Evolutionary conservation across 2,888 invertebrate genomes (phyloP).

Genomic region (Spisula subtruncata): DNA sequence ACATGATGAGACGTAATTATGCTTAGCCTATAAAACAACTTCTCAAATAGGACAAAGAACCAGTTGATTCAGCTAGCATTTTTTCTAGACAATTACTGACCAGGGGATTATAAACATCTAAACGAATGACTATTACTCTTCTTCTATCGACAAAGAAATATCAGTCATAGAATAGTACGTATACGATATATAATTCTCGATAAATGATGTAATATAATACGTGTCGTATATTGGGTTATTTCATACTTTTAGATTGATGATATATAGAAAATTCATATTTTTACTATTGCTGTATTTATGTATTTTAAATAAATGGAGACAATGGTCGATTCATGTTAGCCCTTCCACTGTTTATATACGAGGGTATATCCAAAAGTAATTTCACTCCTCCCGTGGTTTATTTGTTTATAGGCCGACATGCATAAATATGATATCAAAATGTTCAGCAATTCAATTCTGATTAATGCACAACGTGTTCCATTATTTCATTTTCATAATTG

Average conservation of each 20-base stretch:
- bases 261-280: neutral
- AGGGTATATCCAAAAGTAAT: no score
- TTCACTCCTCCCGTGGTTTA: no score
- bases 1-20: neutral
- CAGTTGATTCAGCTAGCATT: neutral
- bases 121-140: neutral
- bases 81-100: slow-evolving; percentile 9
- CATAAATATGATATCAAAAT: no score
- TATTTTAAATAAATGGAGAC: neutral
- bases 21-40: neutral
- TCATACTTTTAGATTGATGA: neutral
- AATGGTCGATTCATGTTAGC: no score
- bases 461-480: no score
- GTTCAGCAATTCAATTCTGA: no score
- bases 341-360: no score
- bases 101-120: neutral
- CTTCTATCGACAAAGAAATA: neutral
- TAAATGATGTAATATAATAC: neutral
- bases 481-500: no score
- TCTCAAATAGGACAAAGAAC: neutral
- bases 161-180: neutral
- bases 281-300: neutral
- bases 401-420: no score
- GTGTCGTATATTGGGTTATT: neutral
- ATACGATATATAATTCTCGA: neutral